Evolutionary conservation across 2,888 invertebrate species (phyloP).

Genomic region (Tridacna crocea): DNA sequence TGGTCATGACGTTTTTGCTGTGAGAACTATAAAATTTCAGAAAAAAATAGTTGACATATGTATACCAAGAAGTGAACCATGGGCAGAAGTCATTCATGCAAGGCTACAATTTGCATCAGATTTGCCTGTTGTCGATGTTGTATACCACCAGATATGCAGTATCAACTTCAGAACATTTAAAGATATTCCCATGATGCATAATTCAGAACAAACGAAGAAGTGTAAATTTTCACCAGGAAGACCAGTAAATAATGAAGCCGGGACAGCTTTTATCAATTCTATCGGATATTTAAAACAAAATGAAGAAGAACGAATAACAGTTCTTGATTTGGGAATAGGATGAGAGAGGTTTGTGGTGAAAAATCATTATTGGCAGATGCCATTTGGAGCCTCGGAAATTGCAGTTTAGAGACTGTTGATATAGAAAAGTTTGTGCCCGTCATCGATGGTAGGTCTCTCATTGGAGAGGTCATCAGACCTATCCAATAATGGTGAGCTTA

Average conservation of each 20-base stretch:
- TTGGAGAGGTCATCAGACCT: too few relatives aligned
- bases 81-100: slow-evolving; percentile 29
- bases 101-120: slow-evolving; percentile 45
- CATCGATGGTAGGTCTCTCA: slow-evolving; percentile 12
- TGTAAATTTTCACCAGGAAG: too few relatives aligned
- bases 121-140: slow-evolving; percentile 64
- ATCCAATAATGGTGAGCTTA: too few relatives aligned
- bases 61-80: slow-evolving; percentile 30
- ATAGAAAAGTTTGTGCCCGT: background rate
- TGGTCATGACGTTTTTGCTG: slow-evolving; percentile 18
- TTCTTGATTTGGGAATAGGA: slow-evolving; percentile 11
- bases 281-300: slow-evolving; percentile 58
- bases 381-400: background rate
- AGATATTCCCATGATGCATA: too few relatives aligned
- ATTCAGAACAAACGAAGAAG: too few relatives aligned
- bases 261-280: too few relatives aligned
- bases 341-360: too few relatives aligned
- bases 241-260: too few relatives aligned
- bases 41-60: slow-evolving; percentile 12
- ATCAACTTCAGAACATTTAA: too few relatives aligned
- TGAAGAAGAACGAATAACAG: slow-evolving; percentile 44
- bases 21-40: slow-evolving; percentile 36
- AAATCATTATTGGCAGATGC: background rate
- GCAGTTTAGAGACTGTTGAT: background rate
- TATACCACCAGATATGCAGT: too few relatives aligned